Base-by-base conservation (phyloP, 2,888 invertebrate species). In the Acanthosepion esculentum region DNA sequence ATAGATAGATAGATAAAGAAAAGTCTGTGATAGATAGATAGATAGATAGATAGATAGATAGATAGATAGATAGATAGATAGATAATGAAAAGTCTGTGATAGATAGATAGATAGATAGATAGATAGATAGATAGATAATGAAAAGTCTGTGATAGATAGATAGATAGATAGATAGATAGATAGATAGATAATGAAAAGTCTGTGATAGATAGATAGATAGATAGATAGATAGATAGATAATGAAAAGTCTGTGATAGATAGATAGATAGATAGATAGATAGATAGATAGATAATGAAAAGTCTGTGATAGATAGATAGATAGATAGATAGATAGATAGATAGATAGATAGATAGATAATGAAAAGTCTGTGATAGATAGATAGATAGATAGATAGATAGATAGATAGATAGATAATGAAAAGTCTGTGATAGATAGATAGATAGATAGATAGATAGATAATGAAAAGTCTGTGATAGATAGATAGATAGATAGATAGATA, bases 21-120 rank as follows among this genome's bases (percentile, higher is more conserved):
- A n/a, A n/a, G n/a, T n/a, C n/a, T n/a, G n/a, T n/a, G 78, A 78
- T 78, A n/a, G 78, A 78, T 78, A 78, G 78, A 78, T 78, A 78
- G 12, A n/a, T n/a, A 78, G n/a, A 78, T 78, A n/a, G 78, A 78
- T 78, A n/a, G 78, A 78, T 78, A 78, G 78, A 78, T 78, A n/a
- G n/a, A n/a, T n/a, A 78, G 12, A n/a, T n/a, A 78, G n/a, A 78
- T 78, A n/a, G 78, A 78, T 78, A n/a, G 78, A 78, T 78, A 78
- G 78, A 78, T 78, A n/a, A n/a, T n/a, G n/a, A n/a, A n/a, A n/a
- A n/a, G n/a, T n/a, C 12, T 18, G 78, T n/a, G 12, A n/a, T n/a
- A 78, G n/a, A 78, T 78, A n/a, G 78, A 78, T 78, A n/a, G 78
- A 78, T 78, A 78, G 78, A 78, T 78, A 78, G 12, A n/a, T n/a